A percentile compares a stretch with the other conserved stretches of the same genome.
phyloP scores from a whole-genome alignment of 2,797 vertebrate genomes.

The Naso thynnoides region DNA sequence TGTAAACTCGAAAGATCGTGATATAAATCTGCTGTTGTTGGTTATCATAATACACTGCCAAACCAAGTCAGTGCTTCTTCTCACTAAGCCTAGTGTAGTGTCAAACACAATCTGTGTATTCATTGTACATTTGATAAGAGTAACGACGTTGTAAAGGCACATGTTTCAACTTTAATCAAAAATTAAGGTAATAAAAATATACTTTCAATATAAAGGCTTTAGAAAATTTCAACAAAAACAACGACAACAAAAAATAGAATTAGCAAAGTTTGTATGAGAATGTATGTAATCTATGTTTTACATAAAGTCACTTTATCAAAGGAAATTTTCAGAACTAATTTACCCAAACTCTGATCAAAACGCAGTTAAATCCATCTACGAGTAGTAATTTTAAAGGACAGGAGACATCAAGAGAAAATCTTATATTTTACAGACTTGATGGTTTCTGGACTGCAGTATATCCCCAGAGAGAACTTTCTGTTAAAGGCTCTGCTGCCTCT shows the following conservation, averaged over 20 bases:
- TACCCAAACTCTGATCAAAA: not conserved
- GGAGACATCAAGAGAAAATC: constrained; percentile 17
- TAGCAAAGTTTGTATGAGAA: too few relatives aligned
- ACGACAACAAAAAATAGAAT: too few relatives aligned
- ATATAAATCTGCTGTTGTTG: too few relatives aligned
- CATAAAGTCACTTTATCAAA: not conserved
- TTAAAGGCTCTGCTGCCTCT: constrained; percentile 23
- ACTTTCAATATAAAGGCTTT: not conserved
- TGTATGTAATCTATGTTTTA: not conserved
- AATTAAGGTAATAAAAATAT: not conserved
- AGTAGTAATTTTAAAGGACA: constrained; percentile 13
- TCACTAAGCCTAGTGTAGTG: too few relatives aligned
- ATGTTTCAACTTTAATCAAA: not conserved
- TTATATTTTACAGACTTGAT: constrained; percentile 23
- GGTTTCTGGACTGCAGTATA: constrained; percentile 20
- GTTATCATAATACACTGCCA: too few relatives aligned
- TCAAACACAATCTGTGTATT: too few relatives aligned
- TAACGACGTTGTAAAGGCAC: not conserved
- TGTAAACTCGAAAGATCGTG: too few relatives aligned
- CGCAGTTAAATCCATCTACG: not conserved
- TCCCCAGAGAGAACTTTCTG: constrained; percentile 29
- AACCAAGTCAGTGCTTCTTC: too few relatives aligned
- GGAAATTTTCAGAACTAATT: not conserved
- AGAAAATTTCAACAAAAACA: too few relatives aligned
- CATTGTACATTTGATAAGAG: not conserved